Evolutionary conservation across 2,113 vertebrate genomes (phyloP).

Genomic region (Anguilla rostrata): DNA sequence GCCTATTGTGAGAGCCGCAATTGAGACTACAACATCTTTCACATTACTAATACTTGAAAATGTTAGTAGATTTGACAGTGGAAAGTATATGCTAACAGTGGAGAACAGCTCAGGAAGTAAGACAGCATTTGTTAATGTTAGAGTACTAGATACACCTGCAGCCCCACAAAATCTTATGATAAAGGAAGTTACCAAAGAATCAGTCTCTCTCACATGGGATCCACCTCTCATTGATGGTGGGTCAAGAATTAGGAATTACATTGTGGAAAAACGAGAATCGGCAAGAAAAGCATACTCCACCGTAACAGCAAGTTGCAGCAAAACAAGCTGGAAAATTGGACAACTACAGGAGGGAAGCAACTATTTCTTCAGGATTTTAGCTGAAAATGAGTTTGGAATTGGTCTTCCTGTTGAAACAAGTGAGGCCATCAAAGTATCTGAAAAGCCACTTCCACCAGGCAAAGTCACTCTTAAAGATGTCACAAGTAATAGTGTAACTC

Average conservation of each 20-base stretch:
- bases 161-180: conserved; percentile 88
- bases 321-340: conserved; percentile 92
- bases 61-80: conserved; percentile 91
- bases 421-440: conserved; percentile 91
- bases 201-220: conserved; percentile 92
- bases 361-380: conserved; percentile 93
- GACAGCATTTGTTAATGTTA: conserved; percentile 90
- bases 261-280: conserved; percentile 96
- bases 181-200: conserved; percentile 91
- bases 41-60: conserved; percentile 88
- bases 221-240: conserved; percentile 93
- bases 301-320: conserved; percentile 88
- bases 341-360: conserved; percentile 88
- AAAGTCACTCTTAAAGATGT: conserved; percentile 91
- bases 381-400: conserved; percentile 95
- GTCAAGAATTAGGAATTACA: conserved; percentile 91
- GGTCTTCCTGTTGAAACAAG: conserved; percentile 90
- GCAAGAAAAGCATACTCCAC: conserved; percentile 95
- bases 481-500: conserved; percentile 83
- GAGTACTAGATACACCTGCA: conserved; percentile 94
- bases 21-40: conserved; percentile 92
- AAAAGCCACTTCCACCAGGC: conserved; percentile 92
- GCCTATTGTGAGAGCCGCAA: conserved; percentile 85
- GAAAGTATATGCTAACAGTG: conserved; percentile 90
- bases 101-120: conserved; percentile 94